Evolutionary conservation across 1,140 invertebrate genomes (phyloP).

Genomic region (Agraylea sexmaculata): DNA sequence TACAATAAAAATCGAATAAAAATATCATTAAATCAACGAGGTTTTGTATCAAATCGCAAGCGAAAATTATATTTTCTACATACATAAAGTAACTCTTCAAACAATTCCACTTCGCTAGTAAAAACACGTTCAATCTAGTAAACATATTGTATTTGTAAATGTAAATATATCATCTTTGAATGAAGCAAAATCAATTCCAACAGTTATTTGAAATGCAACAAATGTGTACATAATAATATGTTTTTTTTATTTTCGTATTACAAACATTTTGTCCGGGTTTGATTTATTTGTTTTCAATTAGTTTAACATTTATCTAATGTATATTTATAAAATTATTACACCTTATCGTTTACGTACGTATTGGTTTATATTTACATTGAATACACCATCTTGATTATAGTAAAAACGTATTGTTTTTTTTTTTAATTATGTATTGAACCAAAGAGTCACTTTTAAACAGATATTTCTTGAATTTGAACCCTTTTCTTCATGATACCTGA

Average conservation of each 20-base stretch:
- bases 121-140: too few species aligned
- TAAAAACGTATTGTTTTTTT: slow-evolving; percentile 5
- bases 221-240: background rate
- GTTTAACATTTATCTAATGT: background rate
- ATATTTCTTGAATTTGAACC: slow-evolving; percentile 80
- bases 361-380: slow-evolving; percentile 1
- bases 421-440: slow-evolving; percentile 3
- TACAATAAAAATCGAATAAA: too few species aligned
- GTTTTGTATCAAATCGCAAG: too few species aligned
- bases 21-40: too few species aligned
- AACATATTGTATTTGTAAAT: slow-evolving; percentile 13
- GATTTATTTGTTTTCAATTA: background rate
- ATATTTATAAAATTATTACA: background rate
- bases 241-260: background rate
- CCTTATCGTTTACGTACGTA: background rate
- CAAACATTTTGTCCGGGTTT: background rate
- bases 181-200: slow-evolving; percentile 3
- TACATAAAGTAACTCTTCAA: slow-evolving; percentile 13
- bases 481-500: slow-evolving; percentile 64
- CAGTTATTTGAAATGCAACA: background rate
- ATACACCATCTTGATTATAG: too few species aligned
- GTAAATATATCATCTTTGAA: slow-evolving; percentile 5
- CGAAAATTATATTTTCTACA: slow-evolving; percentile 15
- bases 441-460: slow-evolving; percentile 47
- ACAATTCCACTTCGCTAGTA: too few species aligned